Evolutionary conservation across 2,888 invertebrate species (phyloP).

Genomic region (Hylaea fasciaria): DNA sequence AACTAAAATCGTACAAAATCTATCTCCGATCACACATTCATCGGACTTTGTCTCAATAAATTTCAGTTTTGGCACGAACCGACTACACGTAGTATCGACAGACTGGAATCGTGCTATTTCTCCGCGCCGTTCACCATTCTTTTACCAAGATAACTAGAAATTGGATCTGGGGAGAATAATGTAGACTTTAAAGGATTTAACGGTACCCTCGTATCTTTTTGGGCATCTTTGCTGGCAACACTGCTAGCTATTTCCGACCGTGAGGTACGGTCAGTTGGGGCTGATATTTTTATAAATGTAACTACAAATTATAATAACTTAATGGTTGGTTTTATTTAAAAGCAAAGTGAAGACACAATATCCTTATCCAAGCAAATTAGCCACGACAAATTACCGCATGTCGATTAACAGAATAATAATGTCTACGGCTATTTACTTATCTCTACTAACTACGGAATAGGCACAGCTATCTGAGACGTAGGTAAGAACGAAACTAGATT

Average conservation of each 20-base stretch:
- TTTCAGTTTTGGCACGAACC: constrained; percentile 68
- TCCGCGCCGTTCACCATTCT: constrained; percentile 49
- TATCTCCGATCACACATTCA: constrained; percentile 54
- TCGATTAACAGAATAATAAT: constrained; percentile 24
- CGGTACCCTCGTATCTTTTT: constrained; percentile 41
- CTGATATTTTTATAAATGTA: constrained; percentile 18
- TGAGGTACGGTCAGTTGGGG: constrained; percentile 17
- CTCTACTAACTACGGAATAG: constrained; percentile 16
- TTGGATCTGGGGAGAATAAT: constrained; percentile 47
- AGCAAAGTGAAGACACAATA: constrained; percentile 14
- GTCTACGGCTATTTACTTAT: constrained; percentile 26
- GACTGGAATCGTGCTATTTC: constrained; percentile 57
- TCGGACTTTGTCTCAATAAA: constrained; percentile 67
- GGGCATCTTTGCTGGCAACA: constrained; percentile 43
- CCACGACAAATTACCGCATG: constrained; percentile 22
- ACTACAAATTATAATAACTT: no score
- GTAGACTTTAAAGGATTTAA: constrained; percentile 58
- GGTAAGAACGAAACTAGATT: no score
- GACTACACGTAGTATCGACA: constrained; percentile 55
- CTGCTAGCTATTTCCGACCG: constrained; percentile 35
- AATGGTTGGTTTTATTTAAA: not conserved
- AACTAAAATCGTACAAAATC: constrained; percentile 38
- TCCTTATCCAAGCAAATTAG: constrained; percentile 19
- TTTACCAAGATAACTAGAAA: constrained; percentile 59
- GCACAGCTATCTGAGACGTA: constrained; percentile 9